phyloP scores from a whole-genome alignment of 2,888 invertebrate species.

The Parnassius mnemosyne region DNA sequence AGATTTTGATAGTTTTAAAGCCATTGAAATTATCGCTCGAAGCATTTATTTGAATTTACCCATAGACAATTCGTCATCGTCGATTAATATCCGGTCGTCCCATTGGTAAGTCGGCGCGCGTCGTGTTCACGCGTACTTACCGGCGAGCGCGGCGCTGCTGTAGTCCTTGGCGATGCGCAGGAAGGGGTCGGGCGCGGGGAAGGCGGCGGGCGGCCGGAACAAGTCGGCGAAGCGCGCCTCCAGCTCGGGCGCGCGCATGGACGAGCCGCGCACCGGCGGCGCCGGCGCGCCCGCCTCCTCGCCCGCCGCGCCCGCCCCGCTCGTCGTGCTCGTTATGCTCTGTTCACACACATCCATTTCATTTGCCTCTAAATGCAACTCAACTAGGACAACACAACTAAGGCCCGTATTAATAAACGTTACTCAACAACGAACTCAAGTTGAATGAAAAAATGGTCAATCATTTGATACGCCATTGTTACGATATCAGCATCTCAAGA shows the following conservation, averaged over 20 bases:
- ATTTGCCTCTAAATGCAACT: too few species aligned
- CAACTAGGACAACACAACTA: too few species aligned
- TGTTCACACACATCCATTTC: slow-evolving; percentile 10
- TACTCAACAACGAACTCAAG: too few species aligned
- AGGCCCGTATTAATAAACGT: too few species aligned
- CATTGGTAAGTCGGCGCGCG: neutral
- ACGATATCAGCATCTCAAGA: too few species aligned
- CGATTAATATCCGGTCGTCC: neutral
- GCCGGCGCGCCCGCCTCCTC: slow-evolving; percentile 50
- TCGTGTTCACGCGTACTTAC: slow-evolving; percentile 60
- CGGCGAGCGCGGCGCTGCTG: slow-evolving; percentile 79
- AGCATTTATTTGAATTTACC: neutral
- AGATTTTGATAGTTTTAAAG: neutral
- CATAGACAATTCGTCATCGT: neutral
- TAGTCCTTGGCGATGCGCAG: slow-evolving; percentile 84
- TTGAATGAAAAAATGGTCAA: too few species aligned
- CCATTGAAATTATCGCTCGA: neutral
- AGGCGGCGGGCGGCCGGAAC: slow-evolving; percentile 82
- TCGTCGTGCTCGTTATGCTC: slow-evolving; percentile 33
- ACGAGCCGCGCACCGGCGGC: slow-evolving; percentile 83
- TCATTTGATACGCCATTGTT: too few species aligned
- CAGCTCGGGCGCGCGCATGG: slow-evolving; percentile 82
- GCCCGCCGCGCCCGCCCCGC: slow-evolving; percentile 38
- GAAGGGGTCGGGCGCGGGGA: slow-evolving; percentile 87
- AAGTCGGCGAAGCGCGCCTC: slow-evolving; percentile 84